Percentiles rank a stretch among this genome's conserved stretches.
These are phyloP conservation scores for Athetis lepigone DNA, from an alignment of 2,888 invertebrate genomes.

Conservation along the genomic window DNA sequence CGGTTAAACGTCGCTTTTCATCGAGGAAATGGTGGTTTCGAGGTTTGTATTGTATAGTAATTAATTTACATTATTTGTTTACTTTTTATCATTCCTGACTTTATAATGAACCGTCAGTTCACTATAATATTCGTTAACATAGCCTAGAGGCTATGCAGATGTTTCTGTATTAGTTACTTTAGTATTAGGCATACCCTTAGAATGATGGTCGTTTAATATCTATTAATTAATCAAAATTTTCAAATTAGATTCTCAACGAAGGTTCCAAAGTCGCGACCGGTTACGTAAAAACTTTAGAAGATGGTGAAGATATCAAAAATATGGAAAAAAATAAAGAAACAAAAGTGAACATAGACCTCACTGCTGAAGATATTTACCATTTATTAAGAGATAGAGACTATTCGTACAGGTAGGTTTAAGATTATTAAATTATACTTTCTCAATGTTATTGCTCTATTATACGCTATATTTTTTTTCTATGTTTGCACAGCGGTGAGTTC, in stretches of 20 bases:
- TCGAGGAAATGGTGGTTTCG: constrained; percentile 90
- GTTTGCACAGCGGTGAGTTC: constrained; percentile 70
- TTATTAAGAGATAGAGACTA: constrained; percentile 47
- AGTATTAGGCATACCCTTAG: too few species aligned
- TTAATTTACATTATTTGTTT: too few species aligned
- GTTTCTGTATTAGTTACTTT: too few species aligned
- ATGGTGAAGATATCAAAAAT: neutral
- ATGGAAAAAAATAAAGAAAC: neutral
- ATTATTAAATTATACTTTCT: neutral
- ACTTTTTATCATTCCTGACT: too few species aligned
- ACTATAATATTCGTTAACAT: too few species aligned
- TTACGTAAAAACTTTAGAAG: neutral
- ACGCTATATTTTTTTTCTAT: neutral
- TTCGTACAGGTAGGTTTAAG: constrained; percentile 36
- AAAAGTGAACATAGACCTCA: constrained; percentile 29
- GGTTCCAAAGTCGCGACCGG: constrained; percentile 22
- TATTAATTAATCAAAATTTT: neutral
- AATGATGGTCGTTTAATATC: too few species aligned
- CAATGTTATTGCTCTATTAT: neutral
- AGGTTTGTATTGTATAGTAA: too few species aligned
- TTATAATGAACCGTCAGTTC: too few species aligned
- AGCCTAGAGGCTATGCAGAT: too few species aligned
- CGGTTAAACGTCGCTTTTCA: constrained; percentile 90
- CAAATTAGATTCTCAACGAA: constrained; percentile 35
- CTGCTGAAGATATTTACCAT: constrained; percentile 39